These are phyloP conservation scores for Empis stercorea DNA, from an alignment of 2,888 invertebrate species.

Conservation along the genomic window DNA sequence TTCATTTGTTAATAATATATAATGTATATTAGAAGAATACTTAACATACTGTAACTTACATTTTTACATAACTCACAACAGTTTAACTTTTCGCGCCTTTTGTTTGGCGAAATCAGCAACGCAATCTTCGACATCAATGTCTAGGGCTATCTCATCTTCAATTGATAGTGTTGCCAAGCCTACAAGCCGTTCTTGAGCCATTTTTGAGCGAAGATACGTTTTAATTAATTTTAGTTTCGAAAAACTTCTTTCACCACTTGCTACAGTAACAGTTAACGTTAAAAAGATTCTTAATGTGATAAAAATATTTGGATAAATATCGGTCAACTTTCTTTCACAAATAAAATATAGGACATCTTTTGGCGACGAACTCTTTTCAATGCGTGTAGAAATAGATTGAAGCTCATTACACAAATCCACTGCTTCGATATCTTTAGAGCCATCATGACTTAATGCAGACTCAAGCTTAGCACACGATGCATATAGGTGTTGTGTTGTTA, in stretches of 20 bases:
- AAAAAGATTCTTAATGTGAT: no score
- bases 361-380: neutral
- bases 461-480: neutral
- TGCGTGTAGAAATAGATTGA: neutral
- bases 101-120: neutral
- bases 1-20: neutral
- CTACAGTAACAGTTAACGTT: constrained; percentile 5
- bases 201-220: constrained; percentile 12
- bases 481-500: no score
- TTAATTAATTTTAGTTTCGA: constrained; percentile 17
- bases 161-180: constrained; percentile 19
- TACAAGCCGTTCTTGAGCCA: neutral
- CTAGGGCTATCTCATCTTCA: constrained; percentile 19
- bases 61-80: no score
- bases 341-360: neutral
- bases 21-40: neutral
- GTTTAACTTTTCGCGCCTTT: neutral
- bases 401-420: neutral
- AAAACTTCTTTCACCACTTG: constrained; percentile 4
- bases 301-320: neutral
- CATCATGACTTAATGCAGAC: neutral
- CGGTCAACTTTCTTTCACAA: neutral
- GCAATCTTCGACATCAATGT: constrained; percentile 10
- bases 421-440: neutral
- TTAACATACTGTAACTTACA: neutral